Conservation (phyloP, 2,888 invertebrate genomes). For the Sympetrum striolatum region DNA sequence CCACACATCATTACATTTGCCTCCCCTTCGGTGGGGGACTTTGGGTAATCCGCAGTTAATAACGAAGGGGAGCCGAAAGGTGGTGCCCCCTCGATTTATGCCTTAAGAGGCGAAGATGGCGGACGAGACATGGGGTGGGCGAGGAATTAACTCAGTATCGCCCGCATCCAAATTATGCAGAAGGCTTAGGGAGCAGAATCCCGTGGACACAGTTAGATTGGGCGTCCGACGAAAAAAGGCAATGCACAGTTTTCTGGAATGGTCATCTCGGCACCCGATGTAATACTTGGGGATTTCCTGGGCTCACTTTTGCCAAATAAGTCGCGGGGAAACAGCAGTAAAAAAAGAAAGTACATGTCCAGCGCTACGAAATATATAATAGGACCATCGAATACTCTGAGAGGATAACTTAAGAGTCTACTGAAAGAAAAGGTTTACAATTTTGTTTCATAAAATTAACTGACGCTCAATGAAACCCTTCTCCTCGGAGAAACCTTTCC, state of each 20-base stretch:
- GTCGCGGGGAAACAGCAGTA: too few species aligned
- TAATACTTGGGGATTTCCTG: too few species aligned
- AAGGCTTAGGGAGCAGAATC: neutral
- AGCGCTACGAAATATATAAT: too few species aligned
- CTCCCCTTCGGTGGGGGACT: neutral
- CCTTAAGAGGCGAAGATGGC: neutral
- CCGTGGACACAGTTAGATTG: neutral
- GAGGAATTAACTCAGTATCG: slow-evolving; percentile 21
- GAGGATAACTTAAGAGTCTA: too few species aligned
- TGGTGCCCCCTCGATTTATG: slow-evolving; percentile 8
- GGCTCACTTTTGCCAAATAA: too few species aligned
- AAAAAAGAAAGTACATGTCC: too few species aligned
- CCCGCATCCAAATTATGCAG: slow-evolving; percentile 23
- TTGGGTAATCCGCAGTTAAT: slow-evolving; percentile 37
- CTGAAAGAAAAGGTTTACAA: too few species aligned
- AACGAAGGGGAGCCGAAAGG: neutral
- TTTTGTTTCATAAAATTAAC: too few species aligned
- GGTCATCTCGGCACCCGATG: neutral
- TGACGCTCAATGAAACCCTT: too few species aligned
- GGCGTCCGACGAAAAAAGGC: neutral
- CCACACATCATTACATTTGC: neutral
- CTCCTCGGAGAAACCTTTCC: too few species aligned
- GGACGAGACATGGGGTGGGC: neutral
- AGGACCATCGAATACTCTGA: too few species aligned
- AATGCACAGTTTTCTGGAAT: neutral